Base-by-base conservation (phyloP, 2,888 invertebrate species). In the Pollenia labialis region DNA sequence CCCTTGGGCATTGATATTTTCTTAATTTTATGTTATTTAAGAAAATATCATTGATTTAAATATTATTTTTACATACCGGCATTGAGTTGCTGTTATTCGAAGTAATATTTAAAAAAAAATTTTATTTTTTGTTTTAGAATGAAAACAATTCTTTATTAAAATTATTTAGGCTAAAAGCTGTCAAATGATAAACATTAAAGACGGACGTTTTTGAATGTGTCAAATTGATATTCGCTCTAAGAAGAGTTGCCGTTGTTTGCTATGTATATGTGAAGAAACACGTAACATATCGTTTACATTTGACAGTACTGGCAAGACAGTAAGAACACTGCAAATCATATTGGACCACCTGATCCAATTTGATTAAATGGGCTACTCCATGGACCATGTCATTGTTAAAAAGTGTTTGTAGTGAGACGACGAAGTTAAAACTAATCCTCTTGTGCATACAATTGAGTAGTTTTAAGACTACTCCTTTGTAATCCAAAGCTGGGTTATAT, bases 61-160 rank as follows among this genome's bases (percentile, higher is more conserved):
- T 44, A 18, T 1, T 7, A 40, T 18, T 46, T 40, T 42, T 40
- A 74, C 86, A 74, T 75, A 84, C 87, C 81, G 87, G 87, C 87
- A 87, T 87, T 56, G 83, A 1, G 46, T 66, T 68, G n/a, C n/a
- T 54, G n/a, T 64, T 48, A 42, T 68, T 64, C 4, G 4, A 4
- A 32, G 32, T 32, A 32, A 32, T 54, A 11, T 42, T 1, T 62
- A n/a, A 11, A 54, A 50, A 48, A 16, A 32, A 1, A 69, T 66
- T 58, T 46, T 50, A 66, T 48, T 79, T 50, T 11, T 46, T 50
- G 74, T 86, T 60, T 48, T n/a, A 46, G 23, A 69, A 82, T 11
- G 16, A 56, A 86, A 80, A 82, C 71, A 81, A 76, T 40, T 12
- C 23, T 62, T 46, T 48, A 3, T 44, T 12, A 23, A 62, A 56